Evolutionary conservation across 2,113 vertebrate genomes (phyloP).

Genomic region (Chauna torquata): DNA sequence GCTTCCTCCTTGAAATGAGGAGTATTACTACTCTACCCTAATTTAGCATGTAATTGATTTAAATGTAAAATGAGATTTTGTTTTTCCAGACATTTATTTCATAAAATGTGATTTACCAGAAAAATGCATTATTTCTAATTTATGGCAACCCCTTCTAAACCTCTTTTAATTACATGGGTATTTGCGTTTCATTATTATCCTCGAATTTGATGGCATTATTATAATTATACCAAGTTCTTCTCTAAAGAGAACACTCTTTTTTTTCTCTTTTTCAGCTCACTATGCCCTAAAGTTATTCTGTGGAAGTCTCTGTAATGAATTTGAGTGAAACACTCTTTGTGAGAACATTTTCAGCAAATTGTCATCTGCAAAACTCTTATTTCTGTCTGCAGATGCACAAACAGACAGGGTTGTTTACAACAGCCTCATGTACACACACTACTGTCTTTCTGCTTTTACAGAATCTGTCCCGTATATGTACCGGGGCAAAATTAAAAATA

Average conservation of each 20-base stretch:
- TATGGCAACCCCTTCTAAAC: not conserved
- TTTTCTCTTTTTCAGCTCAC: not conserved
- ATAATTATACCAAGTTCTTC: not conserved
- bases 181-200: conserved; percentile 12
- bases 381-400: not conserved
- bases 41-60: conserved; percentile 24
- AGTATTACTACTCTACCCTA: not conserved
- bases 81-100: conserved; percentile 4
- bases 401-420: not conserved
- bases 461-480: not conserved
- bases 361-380: not conserved
- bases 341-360: not conserved
- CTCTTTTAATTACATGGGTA: conserved; percentile 31
- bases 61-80: not conserved
- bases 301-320: not conserved
- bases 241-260: not conserved
- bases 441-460: not conserved
- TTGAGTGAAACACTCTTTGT: not conserved
- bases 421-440: not conserved
- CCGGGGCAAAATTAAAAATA: not conserved
- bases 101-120: conserved; percentile 1
- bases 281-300: not conserved
- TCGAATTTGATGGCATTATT: not conserved
- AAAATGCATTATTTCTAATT: conserved; percentile 19
- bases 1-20: not conserved